Evolutionary conservation across 2,797 vertebrate species (phyloP).

Genomic region (Eidolon dupreanum): DNA sequence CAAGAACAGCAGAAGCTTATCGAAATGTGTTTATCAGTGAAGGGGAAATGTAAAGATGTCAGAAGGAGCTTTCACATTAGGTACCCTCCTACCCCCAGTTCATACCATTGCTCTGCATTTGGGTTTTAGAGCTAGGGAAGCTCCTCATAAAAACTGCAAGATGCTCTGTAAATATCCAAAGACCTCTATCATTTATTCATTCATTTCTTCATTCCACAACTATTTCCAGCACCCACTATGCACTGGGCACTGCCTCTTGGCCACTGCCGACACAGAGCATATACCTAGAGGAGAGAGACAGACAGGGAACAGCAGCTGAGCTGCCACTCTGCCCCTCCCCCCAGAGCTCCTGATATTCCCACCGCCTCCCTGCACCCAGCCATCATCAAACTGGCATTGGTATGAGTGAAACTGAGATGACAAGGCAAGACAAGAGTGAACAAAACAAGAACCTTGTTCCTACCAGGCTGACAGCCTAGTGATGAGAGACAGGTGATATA

Average conservation of each 20-base stretch:
- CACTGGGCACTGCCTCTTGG: background rate
- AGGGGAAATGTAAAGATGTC: background rate
- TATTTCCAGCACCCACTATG: background rate
- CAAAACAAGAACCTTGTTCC: background rate
- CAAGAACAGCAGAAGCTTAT: background rate
- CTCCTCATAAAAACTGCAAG: background rate
- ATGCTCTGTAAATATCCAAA: background rate
- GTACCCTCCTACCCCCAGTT: background rate
- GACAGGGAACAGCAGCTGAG: background rate
- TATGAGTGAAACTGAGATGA: background rate
- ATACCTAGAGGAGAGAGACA: background rate
- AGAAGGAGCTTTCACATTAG: background rate
- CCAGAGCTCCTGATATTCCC: background rate
- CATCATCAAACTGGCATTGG: background rate
- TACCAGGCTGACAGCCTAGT: background rate
- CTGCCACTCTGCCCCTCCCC: background rate
- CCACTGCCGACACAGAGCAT: background rate
- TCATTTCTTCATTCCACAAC: background rate
- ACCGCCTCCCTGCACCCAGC: background rate
- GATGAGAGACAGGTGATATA: background rate
- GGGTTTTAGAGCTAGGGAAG: background rate
- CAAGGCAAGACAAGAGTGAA: background rate
- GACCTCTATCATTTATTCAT: background rate
- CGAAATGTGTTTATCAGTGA: background rate
- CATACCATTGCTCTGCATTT: background rate